Evolutionary conservation across 1,140 invertebrate genomes (phyloP), one percentile per base, ranked within the genome.

Genomic region (Ostrea denselamellosa): DNA sequence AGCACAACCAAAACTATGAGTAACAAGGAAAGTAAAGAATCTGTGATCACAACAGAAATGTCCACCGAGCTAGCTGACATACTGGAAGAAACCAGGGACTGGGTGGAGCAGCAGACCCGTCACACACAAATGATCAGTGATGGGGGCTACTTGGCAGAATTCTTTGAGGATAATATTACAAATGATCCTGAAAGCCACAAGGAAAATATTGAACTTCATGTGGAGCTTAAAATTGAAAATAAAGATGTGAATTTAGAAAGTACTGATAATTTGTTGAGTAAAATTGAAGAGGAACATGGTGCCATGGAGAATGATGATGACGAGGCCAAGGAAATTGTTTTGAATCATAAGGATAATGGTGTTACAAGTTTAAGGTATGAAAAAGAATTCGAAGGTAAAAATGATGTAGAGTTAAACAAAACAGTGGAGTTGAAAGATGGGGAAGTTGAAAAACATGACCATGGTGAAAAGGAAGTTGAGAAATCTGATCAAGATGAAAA

Each of bases 1-100:
- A 90, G 90, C 65, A 90, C 88, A 34, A 53, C 65, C 8, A 88
- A 89, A 71, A 90, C 90, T 4, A 28, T 90, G 17, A 91, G 90
- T 19, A 92, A 89, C 52, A 89, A 92, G 68, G 90, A 91, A 77
- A 91, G 89, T 71, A 93, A 92, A 52, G 91, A 93, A 12, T 90
- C 90, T 2, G 88, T 91, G 51, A 87, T 90, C 53, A 88, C 86
- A 3, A 12, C 51, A 0, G 89, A 90, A 54, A 77, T 88, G 28
- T 52, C 34, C 8, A 85, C 34, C 28, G 65, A 77, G 34, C 81
- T 65, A 22, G 85, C 68, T 34, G 90, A 85, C 58, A 62, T 77
- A 19, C 25, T 83, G 52, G 82, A 83, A 22, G 82, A 83, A 8
- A 88, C 87, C 9, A n/a, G 86, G 17, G 83, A 44, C 81, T 87